Evolutionary conservation across 2,888 invertebrate genomes (phyloP).

Genomic region (Archaeoteleia sp.): DNA sequence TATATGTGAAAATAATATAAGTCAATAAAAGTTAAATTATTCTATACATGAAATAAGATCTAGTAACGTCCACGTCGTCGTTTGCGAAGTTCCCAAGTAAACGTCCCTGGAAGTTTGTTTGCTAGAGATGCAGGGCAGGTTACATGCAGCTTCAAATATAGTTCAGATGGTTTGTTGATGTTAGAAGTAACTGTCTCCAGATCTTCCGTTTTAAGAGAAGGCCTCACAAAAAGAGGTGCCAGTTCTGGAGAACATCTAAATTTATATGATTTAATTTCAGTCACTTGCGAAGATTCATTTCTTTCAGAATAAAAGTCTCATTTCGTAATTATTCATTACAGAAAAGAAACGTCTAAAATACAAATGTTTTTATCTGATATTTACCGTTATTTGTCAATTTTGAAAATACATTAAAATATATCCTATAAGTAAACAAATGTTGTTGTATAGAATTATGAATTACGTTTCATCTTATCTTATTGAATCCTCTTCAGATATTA

Average conservation of each 20-base stretch:
- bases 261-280: neutral
- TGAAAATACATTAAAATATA: too few species aligned
- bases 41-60: neutral
- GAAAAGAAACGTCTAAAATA: too few species aligned
- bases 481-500: too few species aligned
- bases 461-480: too few species aligned
- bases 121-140: slow-evolving; percentile 64
- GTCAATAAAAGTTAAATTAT: slow-evolving; percentile 13
- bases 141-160: slow-evolving; percentile 64
- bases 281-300: too few species aligned
- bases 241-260: slow-evolving; percentile 67
- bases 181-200: slow-evolving; percentile 56
- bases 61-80: slow-evolving; percentile 43
- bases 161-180: slow-evolving; percentile 52
- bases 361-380: too few species aligned
- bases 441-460: too few species aligned
- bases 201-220: slow-evolving; percentile 61
- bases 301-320: slow-evolving; percentile 1
- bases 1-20: slow-evolving; percentile 12
- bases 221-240: slow-evolving; percentile 65
- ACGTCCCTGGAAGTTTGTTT: slow-evolving; percentile 66
- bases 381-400: too few species aligned
- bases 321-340: too few species aligned
- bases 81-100: slow-evolving; percentile 65
- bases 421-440: too few species aligned